Evolutionary conservation across 2,888 invertebrate species (phyloP), one percentile per base, ranked within the genome.

Genomic region (Eueremaeus valkanovi): DNA sequence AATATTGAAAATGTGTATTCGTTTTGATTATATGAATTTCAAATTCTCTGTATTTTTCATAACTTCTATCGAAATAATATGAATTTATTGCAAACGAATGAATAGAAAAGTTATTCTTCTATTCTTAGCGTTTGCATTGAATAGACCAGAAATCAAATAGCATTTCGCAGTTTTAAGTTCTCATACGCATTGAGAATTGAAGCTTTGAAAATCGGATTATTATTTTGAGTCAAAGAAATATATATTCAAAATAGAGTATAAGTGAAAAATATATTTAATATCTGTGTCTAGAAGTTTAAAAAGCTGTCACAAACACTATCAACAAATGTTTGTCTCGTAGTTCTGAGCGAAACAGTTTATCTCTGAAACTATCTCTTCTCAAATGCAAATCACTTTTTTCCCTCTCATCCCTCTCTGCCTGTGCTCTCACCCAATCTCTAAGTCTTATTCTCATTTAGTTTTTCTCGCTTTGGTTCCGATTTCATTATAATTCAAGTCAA

Each of bases 401-500:
- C 3, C 24, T 8, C 27, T 58, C 3, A 49, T 49, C 49, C 16
- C 49, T n/a, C 8, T 49, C 49, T 49, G 8, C 49, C 49, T 6
- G 33, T 33, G 27, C 36, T 29, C 58, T 29, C 29, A 29, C 63
- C 36, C 63, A 36, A 11, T 36, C 36, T 66, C 36, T 66, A n/a
- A 36, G 36, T 29, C n/a, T 36, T 36, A 21, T 40, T 45, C 70
- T 42, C 24, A 70, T 70, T 70, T 70, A 45, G 45, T 70, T 27
- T 40, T n/a, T 70, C 24, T 70, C 40, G 24, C 45, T 70, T 24
- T 61, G 9, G 29, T 31, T 29, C 29, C 40, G 13, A 45, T 70
- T 70, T 70, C 24, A 70, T 70, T 70, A 70, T 70, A 70, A 70
- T 70, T 70, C 70, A 70, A 70, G 42, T 70, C 70, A 70, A 70